Conservation (phyloP, 2,888 invertebrate species). For the Creontiades dilutus region DNA sequence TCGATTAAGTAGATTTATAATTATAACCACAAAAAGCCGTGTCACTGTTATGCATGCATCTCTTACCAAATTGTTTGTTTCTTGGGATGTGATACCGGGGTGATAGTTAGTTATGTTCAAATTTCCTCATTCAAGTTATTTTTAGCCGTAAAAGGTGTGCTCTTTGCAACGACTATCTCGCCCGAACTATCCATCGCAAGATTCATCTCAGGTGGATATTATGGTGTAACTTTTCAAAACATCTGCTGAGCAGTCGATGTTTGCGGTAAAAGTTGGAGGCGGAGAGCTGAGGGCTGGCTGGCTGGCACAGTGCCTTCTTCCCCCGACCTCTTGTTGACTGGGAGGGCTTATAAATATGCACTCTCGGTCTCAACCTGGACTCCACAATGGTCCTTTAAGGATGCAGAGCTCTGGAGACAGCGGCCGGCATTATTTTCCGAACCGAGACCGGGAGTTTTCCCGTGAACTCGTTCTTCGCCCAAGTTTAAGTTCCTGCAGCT, state of each 20-base stretch:
- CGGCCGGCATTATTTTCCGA: not conserved
- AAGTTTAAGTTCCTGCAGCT: not conserved
- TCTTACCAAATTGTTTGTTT: too few species aligned
- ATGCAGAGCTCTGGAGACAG: conserved; percentile 14
- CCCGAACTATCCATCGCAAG: too few species aligned
- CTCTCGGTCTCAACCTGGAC: not conserved
- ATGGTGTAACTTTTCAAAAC: too few species aligned
- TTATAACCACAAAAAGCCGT: too few species aligned
- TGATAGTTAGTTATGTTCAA: too few species aligned
- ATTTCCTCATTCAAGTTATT: too few species aligned
- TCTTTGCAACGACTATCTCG: too few species aligned
- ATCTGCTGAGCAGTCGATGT: not conserved
- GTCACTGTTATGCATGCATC: too few species aligned
- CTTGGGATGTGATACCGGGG: too few species aligned
- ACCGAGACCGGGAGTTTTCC: not conserved
- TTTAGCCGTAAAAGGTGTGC: too few species aligned
- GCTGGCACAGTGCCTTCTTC: conserved; percentile 22
- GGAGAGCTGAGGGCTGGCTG: not conserved
- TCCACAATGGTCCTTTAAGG: not conserved
- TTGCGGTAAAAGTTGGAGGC: not conserved
- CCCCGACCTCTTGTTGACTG: conserved; percentile 28
- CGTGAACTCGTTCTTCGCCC: not conserved
- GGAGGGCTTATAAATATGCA: conserved; percentile 22
- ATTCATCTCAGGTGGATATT: too few species aligned
- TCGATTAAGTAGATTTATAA: too few species aligned